These are phyloP conservation scores for Sycobia sp. DNA, from an alignment of 1,140 invertebrate species.

Conservation along the genomic window DNA sequence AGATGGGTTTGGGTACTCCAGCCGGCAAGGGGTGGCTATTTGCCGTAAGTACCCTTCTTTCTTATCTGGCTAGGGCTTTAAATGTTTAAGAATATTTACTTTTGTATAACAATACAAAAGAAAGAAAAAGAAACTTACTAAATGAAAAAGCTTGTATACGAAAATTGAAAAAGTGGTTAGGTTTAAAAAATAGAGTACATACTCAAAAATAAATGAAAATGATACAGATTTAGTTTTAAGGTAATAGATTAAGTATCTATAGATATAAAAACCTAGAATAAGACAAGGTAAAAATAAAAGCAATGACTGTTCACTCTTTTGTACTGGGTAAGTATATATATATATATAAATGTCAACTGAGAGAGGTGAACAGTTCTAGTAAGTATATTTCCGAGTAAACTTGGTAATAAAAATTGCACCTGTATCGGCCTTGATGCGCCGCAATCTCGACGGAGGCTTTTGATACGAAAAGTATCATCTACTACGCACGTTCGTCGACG, in stretches of 20 bases:
- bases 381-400: too few relatives aligned
- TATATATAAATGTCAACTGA: too few relatives aligned
- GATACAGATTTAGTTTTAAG: background rate
- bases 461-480: too few relatives aligned
- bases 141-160: constrained; percentile 35
- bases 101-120: background rate
- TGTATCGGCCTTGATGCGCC: too few relatives aligned
- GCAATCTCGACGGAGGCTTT: too few relatives aligned
- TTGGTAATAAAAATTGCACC: too few relatives aligned
- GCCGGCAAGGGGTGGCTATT: constrained; percentile 19
- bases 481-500: too few relatives aligned
- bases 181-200: too few relatives aligned
- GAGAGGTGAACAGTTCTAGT: too few relatives aligned
- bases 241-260: background rate
- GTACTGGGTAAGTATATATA: background rate
- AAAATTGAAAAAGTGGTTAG: constrained; percentile 28
- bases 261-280: background rate
- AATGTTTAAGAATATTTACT: constrained; percentile 8
- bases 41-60: constrained; percentile 24
- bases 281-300: background rate
- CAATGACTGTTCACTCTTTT: too few relatives aligned
- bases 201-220: too few relatives aligned
- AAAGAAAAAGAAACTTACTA: constrained; percentile 31
- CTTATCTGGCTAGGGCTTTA: too few relatives aligned
- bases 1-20: constrained; percentile 24